Evolutionary conservation across 2,888 invertebrate genomes (phyloP).

Genomic region (Amphipyra tragopoginis): DNA sequence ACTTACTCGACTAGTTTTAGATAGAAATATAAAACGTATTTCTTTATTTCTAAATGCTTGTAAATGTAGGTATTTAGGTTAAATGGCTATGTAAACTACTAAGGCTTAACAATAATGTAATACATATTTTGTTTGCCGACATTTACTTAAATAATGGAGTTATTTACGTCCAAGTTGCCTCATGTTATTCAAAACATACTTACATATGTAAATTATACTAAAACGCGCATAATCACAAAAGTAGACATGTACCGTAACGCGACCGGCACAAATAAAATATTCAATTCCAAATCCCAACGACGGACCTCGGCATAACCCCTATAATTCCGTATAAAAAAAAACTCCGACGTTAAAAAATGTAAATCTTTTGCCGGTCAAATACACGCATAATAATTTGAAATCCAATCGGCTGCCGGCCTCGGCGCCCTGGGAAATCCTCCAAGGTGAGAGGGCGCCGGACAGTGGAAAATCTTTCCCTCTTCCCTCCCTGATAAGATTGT

Average conservation of each 20-base stretch:
- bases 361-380: constrained; percentile 76
- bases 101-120: constrained; percentile 37
- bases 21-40: constrained; percentile 4
- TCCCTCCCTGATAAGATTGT: constrained; percentile 87
- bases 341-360: constrained; percentile 66
- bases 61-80: constrained; percentile 7
- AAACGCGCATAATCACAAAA: constrained; percentile 58
- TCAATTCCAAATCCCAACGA: constrained; percentile 63
- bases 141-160: constrained; percentile 44
- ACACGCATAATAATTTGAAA: constrained; percentile 86
- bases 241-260: constrained; percentile 51
- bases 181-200: constrained; percentile 52
- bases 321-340: constrained; percentile 62
- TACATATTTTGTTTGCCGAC: constrained; percentile 28
- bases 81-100: constrained; percentile 35
- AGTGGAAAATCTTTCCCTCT: constrained; percentile 86
- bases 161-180: constrained; percentile 46
- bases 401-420: constrained; percentile 79
- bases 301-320: constrained; percentile 60
- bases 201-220: constrained; percentile 56
- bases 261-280: constrained; percentile 62
- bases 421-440: constrained; percentile 83
- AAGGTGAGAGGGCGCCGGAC: constrained; percentile 86
- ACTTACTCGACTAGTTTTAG: constrained; percentile 14
- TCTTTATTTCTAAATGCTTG: background rate